Base-by-base conservation (phyloP, 2,797 vertebrate genomes). In the Gallinago nigripennis region DNA sequence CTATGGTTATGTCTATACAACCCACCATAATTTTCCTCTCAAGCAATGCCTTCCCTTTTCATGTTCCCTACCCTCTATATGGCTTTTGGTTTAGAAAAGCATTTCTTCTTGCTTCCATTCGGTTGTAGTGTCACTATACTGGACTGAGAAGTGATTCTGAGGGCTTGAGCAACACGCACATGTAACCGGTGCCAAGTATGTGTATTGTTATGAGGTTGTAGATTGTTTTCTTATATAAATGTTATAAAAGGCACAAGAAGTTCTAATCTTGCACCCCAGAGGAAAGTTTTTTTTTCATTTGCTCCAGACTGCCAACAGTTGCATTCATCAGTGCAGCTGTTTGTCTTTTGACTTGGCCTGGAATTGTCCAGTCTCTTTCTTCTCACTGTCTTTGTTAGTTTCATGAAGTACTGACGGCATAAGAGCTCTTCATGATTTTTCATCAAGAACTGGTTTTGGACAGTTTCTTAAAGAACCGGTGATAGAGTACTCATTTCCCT, bases 221-320 rank as follows among this genome's bases (percentile, higher is more conserved):
- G 73, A 82, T 86, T 93, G 75, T 92, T 95, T 95, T 94, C 33
- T 79, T 92, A 51, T 54, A 16, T 61, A 78, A 92, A 50, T 31
- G 43, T 56, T 83, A 13, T 30, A 84, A 72, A 94, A 92, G 58
- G 91, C 90, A 94, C 92, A 73, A 90, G 33, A 94, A 91, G 95
- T 96, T 94, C 95, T 92, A 73, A 64, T 90, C 65, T 86, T 69
- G 27, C 80, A 86, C 58, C 73, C 94, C 51, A 94, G 91, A 95
- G 94, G 35, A 65, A 83, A 86, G 65, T 63, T 12, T 82, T 84
- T 82, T 89, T 89, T 89, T 89, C 30, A 4, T 71, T 91, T 95
- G 25, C 54, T 88, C 8, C 3, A 5, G 4, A 8, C 68, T 92
- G 94, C 86, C 68, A 95, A 4, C 56, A 80, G 70, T 94, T 95